Conservation (phyloP, 2,113 vertebrate genomes). For the Apistogramma diplotaenia region DNA sequence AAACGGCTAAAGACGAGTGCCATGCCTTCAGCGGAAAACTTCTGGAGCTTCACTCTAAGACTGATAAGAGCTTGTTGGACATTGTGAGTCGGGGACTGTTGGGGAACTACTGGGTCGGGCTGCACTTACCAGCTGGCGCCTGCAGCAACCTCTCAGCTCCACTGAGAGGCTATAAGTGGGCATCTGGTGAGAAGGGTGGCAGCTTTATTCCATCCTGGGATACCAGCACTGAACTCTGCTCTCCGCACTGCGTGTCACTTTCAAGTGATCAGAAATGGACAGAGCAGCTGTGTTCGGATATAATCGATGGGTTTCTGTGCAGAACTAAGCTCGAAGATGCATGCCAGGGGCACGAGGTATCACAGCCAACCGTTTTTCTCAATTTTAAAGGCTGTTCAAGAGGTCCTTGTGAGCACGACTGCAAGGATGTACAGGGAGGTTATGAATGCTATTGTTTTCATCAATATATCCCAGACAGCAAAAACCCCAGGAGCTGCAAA, state of each 20-base stretch:
- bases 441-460: constrained; percentile 60
- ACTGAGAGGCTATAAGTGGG: constrained; percentile 62
- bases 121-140: constrained; percentile 24
- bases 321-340: constrained; percentile 24
- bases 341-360: constrained; percentile 14
- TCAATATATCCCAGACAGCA: not conserved
- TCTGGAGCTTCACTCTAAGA: constrained; percentile 22
- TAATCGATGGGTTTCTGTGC: constrained; percentile 71
- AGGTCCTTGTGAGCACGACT: constrained; percentile 57
- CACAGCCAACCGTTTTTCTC: not conserved
- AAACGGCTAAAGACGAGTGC: constrained; percentile 51
- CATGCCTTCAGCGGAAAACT: constrained; percentile 48
- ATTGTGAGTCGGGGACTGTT: constrained; percentile 4
- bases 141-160: constrained; percentile 60
- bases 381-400: not conserved
- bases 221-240: constrained; percentile 32
- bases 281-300: constrained; percentile 55
- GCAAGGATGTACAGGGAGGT: constrained; percentile 28
- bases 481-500: constrained; percentile 22
- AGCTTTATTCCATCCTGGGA: constrained; percentile 44
- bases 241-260: constrained; percentile 60
- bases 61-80: constrained; percentile 4
- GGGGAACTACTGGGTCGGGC: constrained; percentile 73
- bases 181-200: not conserved
- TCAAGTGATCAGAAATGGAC: constrained; percentile 47